phyloP scores from a whole-genome alignment of 2,888 invertebrate species.

The Colletes collaris region DNA sequence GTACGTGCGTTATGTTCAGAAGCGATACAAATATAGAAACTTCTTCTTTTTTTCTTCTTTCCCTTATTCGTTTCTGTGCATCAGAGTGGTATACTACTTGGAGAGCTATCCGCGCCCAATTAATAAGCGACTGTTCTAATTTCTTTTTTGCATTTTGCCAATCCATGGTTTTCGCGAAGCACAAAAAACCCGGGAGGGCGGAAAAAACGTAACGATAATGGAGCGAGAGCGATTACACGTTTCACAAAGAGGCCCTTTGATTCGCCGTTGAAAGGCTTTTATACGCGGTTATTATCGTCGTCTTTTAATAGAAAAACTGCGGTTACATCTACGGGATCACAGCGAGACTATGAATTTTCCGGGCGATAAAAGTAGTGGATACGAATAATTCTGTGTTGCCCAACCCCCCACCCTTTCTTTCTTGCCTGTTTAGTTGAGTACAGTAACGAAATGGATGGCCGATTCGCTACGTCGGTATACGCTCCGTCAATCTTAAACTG shows the following conservation, averaged over 20 bases:
- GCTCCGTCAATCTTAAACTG: constrained; percentile 37
- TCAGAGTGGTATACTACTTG: constrained; percentile 55
- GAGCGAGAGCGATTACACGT: constrained; percentile 62
- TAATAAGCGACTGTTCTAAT: constrained; percentile 11
- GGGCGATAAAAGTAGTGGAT: constrained; percentile 65
- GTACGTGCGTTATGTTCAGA: constrained; percentile 39
- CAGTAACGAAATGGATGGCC: constrained; percentile 54
- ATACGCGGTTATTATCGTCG: constrained; percentile 56
- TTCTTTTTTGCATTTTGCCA: constrained; percentile 22
- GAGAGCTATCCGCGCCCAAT: constrained; percentile 64
- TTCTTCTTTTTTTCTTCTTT: constrained; percentile 30
- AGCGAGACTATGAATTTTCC: constrained; percentile 73
- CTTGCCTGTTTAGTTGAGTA: constrained; percentile 49
- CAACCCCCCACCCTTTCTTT: not conserved
- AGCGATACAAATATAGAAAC: constrained; percentile 62
- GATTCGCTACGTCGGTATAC: constrained; percentile 57
- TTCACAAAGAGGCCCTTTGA: constrained; percentile 69
- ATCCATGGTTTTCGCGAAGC: constrained; percentile 53
- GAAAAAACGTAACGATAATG: constrained; percentile 56
- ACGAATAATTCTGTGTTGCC: constrained; percentile 53
- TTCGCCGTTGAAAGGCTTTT: constrained; percentile 61
- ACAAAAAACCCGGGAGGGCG: constrained; percentile 50
- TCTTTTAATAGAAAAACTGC: constrained; percentile 69
- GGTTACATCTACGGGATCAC: constrained; percentile 77
- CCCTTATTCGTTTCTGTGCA: constrained; percentile 44